Percentiles rank a stretch among this genome's conserved stretches.
phyloP scores from a whole-genome alignment of 1,140 invertebrate genomes.

The Caenorhabditis remanei region DNA sequence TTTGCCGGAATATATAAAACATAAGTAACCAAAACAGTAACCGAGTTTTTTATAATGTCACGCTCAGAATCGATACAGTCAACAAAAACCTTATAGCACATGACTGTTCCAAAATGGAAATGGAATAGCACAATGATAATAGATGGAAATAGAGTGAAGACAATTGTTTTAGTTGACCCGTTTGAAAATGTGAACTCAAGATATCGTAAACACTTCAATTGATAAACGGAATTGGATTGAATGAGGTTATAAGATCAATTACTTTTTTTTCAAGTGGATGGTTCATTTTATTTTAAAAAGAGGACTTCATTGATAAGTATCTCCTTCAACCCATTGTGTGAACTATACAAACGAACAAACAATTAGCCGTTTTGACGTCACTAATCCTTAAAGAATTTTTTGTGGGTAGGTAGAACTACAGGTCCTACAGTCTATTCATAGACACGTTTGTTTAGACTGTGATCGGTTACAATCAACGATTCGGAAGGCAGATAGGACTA shows the following conservation, averaged over 20 bases:
- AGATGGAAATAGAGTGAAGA: no score
- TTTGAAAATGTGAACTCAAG: neutral
- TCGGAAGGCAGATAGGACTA: neutral
- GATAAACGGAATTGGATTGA: neutral
- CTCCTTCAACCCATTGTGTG: conserved; percentile 36
- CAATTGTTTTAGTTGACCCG: no score
- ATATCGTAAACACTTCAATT: neutral
- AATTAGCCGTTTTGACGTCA: conserved; percentile 37
- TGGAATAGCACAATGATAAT: no score
- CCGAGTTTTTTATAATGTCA: no score
- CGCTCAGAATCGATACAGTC: neutral
- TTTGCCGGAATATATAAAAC: no score
- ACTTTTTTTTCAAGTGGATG: conserved; percentile 33
- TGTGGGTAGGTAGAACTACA: neutral
- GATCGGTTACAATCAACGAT: conserved; percentile 19
- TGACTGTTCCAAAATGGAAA: neutral
- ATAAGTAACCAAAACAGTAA: no score
- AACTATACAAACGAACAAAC: conserved; percentile 36
- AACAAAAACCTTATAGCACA: neutral
- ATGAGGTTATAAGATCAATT: conserved; percentile 4
- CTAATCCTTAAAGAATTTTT: conserved; percentile 34
- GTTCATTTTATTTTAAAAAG: neutral
- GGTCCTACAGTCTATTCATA: conserved; percentile 31
- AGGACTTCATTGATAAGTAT: conserved; percentile 30
- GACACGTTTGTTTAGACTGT: conserved; percentile 1